These are phyloP conservation scores for Monodelphis domestica DNA, from an alignment of 2,797 vertebrate genomes.

Conservation along the genomic window DNA sequence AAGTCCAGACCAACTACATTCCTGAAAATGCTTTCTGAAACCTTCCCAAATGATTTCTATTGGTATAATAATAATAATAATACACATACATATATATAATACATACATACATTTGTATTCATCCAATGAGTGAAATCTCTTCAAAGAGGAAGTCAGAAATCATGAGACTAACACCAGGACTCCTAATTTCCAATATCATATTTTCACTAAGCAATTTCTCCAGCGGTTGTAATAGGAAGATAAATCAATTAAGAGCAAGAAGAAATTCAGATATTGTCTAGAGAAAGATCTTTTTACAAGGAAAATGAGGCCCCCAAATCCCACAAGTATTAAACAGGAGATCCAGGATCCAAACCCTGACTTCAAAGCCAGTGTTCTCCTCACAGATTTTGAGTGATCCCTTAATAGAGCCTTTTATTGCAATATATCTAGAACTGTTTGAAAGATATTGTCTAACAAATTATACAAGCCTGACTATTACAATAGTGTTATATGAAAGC, in stretches of 20 bases:
- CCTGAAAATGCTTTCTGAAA: background rate
- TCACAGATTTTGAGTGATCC: background rate
- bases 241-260: background rate
- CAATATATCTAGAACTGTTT: background rate
- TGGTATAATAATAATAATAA: no score
- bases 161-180: background rate
- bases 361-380: background rate
- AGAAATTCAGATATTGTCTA: background rate
- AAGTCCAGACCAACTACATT: background rate
- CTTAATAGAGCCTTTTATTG: background rate
- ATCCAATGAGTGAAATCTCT: background rate
- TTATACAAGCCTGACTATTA: background rate
- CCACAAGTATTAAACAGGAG: background rate
- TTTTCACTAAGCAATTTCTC: background rate
- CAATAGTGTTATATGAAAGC: background rate
- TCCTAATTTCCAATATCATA: background rate
- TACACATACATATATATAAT: no score
- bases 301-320: background rate
- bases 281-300: background rate
- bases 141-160: background rate
- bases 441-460: background rate
- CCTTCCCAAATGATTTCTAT: background rate
- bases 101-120: no score
- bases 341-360: conserved; percentile 25
- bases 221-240: background rate